Conservation (phyloP, 2,113 vertebrate genomes). For the Petrocephalus zakoni region DNA sequence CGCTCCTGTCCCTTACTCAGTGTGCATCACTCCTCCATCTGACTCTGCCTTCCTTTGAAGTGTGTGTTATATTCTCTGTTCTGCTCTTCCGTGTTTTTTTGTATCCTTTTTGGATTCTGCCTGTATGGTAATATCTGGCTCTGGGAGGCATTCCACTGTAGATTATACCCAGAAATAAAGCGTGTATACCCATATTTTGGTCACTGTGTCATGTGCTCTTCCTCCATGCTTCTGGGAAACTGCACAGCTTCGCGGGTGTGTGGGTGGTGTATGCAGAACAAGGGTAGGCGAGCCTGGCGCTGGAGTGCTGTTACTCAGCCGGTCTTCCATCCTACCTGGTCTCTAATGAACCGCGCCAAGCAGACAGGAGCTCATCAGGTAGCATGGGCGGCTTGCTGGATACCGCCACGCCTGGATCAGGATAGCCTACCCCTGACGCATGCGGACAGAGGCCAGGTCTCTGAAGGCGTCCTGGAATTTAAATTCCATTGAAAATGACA, state of each 20-base stretch:
- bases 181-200: slow-evolving; percentile 23
- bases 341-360: neutral
- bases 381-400: neutral
- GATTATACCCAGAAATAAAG: slow-evolving; percentile 40
- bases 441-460: neutral
- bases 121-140: neutral
- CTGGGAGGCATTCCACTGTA: slow-evolving; percentile 29
- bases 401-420: neutral
- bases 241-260: neutral
- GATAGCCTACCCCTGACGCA: neutral
- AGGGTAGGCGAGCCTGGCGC: too few species aligned
- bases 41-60: neutral
- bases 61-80: neutral
- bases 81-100: neutral
- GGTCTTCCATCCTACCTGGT: neutral
- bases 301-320: neutral
- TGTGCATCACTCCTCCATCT: neutral
- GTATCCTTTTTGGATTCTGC: slow-evolving; percentile 27
- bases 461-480: neutral
- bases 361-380: neutral
- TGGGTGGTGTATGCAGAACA: neutral
- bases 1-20: neutral
- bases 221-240: neutral
- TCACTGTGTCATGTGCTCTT: neutral
- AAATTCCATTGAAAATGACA: too few species aligned